A percentile compares a stretch with the other conserved stretches of the same genome.
Conservation (phyloP, 92 coral and sea anemone species). For the Porites cylindrica region DNA sequence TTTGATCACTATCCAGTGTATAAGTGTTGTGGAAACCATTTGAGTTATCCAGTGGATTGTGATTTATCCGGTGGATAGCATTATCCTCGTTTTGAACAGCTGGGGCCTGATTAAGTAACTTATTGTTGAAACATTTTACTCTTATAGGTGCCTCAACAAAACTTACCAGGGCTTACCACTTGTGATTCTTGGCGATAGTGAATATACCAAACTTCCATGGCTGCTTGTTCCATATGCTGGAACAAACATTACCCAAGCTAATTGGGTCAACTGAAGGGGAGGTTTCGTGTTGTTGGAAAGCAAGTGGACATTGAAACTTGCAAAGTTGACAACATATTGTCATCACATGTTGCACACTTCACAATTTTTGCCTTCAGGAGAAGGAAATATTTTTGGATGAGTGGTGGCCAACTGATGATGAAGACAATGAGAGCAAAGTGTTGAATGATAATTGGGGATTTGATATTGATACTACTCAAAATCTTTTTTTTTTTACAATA, state of each 20-base stretch:
- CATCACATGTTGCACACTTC: conserved; percentile 60
- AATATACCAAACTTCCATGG: conserved; percentile 54
- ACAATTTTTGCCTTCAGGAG: conserved; percentile 47
- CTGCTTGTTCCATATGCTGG: conserved; percentile 65
- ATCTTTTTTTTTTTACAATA: too few relatives aligned
- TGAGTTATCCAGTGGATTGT: too few relatives aligned
- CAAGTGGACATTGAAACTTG: conserved; percentile 56
- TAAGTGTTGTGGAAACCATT: too few relatives aligned
- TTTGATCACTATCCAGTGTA: too few relatives aligned
- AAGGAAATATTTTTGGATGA: conserved; percentile 62
- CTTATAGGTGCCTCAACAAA: conserved; percentile 43
- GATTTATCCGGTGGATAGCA: too few relatives aligned
- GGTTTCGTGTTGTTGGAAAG: conserved; percentile 46
- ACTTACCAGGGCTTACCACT: conserved; percentile 31
- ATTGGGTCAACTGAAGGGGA: conserved; percentile 61
- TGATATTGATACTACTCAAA: too few relatives aligned
- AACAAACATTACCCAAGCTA: conserved; percentile 36
- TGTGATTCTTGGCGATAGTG: conserved; percentile 58
- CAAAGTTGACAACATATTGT: conserved; percentile 48
- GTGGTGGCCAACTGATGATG: conserved; percentile 37
- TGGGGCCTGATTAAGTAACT: neutral
- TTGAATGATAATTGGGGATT: too few relatives aligned
- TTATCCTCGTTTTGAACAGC: neutral
- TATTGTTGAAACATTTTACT: neutral
- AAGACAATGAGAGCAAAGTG: neutral